A percentile compares a stretch with the other conserved stretches of the same genome.
Conservation (phyloP, 2,888 invertebrate genomes). For the Druceiella hillmani region DNA sequence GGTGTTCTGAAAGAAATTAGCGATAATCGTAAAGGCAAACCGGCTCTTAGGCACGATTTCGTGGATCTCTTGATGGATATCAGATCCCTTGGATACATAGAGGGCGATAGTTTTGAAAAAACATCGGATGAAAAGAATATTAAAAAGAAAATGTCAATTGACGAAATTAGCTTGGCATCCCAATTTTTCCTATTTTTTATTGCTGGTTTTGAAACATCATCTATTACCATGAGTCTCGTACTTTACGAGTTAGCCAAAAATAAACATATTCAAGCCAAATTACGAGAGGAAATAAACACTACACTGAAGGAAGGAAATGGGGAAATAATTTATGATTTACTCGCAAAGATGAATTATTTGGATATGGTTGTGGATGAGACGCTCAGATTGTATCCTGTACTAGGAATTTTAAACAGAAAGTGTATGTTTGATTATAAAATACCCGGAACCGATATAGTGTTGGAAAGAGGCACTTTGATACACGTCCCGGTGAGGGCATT, state of each 20-base stretch:
- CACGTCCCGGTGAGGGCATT: conserved; percentile 35
- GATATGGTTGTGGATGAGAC: conserved; percentile 33
- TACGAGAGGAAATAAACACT: conserved; percentile 30
- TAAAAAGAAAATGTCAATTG: conserved; percentile 21
- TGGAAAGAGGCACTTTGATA: conserved; percentile 33
- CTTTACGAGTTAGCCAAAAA: conserved; percentile 33
- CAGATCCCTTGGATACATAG: conserved; percentile 27
- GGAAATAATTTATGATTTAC: conserved; percentile 30
- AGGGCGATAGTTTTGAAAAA: conserved; percentile 31
- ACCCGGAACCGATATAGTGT: conserved; percentile 29
- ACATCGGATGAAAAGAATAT: conserved; percentile 16
- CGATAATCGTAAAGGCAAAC: conserved; percentile 28
- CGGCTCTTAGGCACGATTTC: conserved; percentile 32
- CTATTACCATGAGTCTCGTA: conserved; percentile 28
- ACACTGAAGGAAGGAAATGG: conserved; percentile 27
- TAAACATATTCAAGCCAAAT: conserved; percentile 27
- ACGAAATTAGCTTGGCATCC: conserved; percentile 35
- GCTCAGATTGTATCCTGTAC: conserved; percentile 33
- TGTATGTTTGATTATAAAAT: conserved; percentile 33
- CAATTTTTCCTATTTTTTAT: conserved; percentile 46
- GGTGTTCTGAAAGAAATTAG: conserved; percentile 17
- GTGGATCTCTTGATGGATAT: conserved; percentile 32
- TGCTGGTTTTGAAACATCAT: conserved; percentile 35
- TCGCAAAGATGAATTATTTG: conserved; percentile 30
- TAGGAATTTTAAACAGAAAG: conserved; percentile 32